Evolutionary conservation across 1,140 invertebrate species (phyloP), one percentile per base, ranked within the genome.

Genomic region (Bacillus rossius): DNA sequence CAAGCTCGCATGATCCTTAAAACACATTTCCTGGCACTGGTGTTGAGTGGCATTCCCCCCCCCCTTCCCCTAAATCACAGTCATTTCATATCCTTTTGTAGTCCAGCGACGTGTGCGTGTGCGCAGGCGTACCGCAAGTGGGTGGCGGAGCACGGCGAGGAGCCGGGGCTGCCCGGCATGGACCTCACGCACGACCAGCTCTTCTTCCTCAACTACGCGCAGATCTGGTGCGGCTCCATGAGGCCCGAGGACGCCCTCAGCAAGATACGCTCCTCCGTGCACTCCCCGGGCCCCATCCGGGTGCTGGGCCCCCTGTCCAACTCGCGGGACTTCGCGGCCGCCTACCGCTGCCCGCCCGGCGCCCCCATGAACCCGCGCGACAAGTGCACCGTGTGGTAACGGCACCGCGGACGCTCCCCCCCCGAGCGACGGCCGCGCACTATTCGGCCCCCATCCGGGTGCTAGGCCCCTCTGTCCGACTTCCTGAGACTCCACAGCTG

Each of bases 171-270:
- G 22, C 91, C 91, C 1, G 91, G 90, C 1, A 71, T 94, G 2
- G 87, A 91, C 67, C 75, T 94, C 43, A 90, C 85, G 1, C 90
- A 94, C 66, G 86, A 93, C 72, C 91, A 94, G 72, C 74, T 94
- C 4, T 94, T 94, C 73, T 94, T 92, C 69, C 77, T 94, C 2
- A 94, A 93, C 70, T 94, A 93, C 71, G 91, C 91, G 10, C 81
- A 91, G 80, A 98, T 99, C 45, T 99, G 96, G 96, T 99, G 96
- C 71, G 96, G 96, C 5, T 90, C 92, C 0, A 97, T 96, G 92
- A 81, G 94, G 63, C 92, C 92, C 3, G 94, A 99, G 76, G 95
- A 98, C 66, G 94, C 96, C 47, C 74, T 96, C 2, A 94, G 89
- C 22, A 97, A 97, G 77, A 84, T 98, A 49, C 83, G 94, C 37